A percentile compares a stretch with the other conserved stretches of the same genome.
phyloP scores from a whole-genome alignment of 2,113 vertebrate species.

The Lophura nycthemera region DNA sequence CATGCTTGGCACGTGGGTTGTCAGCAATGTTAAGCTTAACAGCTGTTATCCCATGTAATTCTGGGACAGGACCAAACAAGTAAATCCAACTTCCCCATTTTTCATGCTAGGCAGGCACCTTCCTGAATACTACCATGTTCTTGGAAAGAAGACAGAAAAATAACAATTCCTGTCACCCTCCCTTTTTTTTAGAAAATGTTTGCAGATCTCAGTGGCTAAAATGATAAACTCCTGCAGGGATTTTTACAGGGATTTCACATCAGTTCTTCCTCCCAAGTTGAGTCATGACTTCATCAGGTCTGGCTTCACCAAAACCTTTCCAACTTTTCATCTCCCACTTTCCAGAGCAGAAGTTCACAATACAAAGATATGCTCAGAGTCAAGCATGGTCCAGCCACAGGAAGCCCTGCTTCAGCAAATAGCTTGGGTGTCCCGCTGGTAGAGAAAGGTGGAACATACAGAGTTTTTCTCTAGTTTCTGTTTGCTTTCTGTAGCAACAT shows the following conservation, averaged over 20 bases:
- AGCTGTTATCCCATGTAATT: background rate
- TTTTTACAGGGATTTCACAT: background rate
- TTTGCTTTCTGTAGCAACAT: background rate
- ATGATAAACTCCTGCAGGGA: background rate
- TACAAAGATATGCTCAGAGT: background rate
- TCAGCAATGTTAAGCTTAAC: background rate
- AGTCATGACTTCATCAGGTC: background rate
- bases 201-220: background rate
- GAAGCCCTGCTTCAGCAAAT: background rate
- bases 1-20: background rate
- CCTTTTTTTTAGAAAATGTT: background rate
- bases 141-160: background rate
- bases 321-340: background rate
- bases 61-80: background rate
- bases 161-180: background rate
- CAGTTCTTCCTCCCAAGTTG: background rate
- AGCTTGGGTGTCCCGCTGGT: background rate
- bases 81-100: background rate
- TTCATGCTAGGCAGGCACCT: background rate
- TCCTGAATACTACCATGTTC: background rate
- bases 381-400: background rate
- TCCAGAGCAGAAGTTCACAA: background rate
- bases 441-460: fast-evolving
- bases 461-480: background rate
- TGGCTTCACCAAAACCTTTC: background rate